Evolutionary conservation across 2,888 invertebrate species (phyloP).

Genomic region (Cactoblastis cactorum): DNA sequence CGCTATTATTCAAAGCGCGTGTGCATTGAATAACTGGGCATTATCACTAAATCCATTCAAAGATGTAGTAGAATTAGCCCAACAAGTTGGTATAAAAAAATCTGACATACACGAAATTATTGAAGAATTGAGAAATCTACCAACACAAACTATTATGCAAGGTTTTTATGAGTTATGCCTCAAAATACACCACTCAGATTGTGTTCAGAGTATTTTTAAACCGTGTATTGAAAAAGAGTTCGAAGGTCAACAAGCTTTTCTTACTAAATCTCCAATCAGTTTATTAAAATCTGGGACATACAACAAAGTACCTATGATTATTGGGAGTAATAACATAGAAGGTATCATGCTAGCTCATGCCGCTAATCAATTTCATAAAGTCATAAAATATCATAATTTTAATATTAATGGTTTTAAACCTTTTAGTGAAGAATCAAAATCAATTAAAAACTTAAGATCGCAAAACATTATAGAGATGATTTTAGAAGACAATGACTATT

Average conservation of each 20-base stretch:
- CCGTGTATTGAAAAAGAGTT: conserved; percentile 66
- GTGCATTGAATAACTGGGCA: conserved; percentile 64
- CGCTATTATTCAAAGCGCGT: conserved; percentile 66
- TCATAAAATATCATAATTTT: conserved; percentile 54
- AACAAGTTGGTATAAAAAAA: conserved; percentile 45
- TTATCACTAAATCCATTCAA: conserved; percentile 53
- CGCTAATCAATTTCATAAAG: conserved; percentile 45
- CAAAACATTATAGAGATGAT: conserved; percentile 59
- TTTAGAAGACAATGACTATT: conserved; percentile 46
- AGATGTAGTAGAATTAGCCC: conserved; percentile 45
- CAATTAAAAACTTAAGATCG: conserved; percentile 45
- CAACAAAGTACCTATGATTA: conserved; percentile 66
- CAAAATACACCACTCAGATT: conserved; percentile 29
- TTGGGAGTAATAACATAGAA: conserved; percentile 64
- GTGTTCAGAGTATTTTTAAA: conserved; percentile 54
- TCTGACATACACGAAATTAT: conserved; percentile 48
- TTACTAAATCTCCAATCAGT: conserved; percentile 55
- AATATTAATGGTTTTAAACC: conserved; percentile 53
- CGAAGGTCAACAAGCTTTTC: conserved; percentile 63
- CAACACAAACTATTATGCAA: conserved; percentile 46
- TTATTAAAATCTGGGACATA: conserved; percentile 62
- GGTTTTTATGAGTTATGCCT: conserved; percentile 31
- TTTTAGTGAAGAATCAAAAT: conserved; percentile 38
- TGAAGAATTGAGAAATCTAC: conserved; percentile 45
- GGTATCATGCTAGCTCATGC: conserved; percentile 45